Percentiles rank a stretch among this genome's conserved stretches.
Conservation (phyloP, 2,888 invertebrate genomes). For the Aleiodes testaceus region DNA sequence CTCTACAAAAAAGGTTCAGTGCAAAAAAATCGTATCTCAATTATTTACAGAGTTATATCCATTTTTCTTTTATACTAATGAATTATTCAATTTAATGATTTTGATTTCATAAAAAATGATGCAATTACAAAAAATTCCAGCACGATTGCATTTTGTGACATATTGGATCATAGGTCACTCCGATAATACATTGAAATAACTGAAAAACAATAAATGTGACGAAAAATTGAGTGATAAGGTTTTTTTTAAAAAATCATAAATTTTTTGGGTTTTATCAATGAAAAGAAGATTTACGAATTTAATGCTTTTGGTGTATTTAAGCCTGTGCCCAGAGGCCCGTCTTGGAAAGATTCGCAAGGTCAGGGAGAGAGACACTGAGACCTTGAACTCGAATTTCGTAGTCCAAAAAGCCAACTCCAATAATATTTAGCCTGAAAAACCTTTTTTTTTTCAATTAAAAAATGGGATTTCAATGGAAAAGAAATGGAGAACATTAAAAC, state of each 20-base stretch:
- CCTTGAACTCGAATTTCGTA: constrained; percentile 45
- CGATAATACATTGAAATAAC: constrained; percentile 10
- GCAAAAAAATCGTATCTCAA: too few species aligned
- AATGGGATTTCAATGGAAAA: not conserved
- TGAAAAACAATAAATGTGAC: not conserved
- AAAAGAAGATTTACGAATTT: not conserved
- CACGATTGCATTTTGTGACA: not conserved
- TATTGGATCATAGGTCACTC: constrained; percentile 26
- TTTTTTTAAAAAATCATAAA: too few species aligned
- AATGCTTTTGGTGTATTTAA: constrained; percentile 23
- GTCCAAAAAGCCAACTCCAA: constrained; percentile 30
- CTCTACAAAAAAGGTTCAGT: too few species aligned
- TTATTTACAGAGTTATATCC: too few species aligned
- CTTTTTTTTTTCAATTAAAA: not conserved
- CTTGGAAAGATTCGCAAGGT: constrained; percentile 45
- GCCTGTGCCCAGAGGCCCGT: constrained; percentile 35
- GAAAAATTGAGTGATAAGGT: not conserved
- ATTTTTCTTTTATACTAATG: too few species aligned
- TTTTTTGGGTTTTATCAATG: constrained; percentile 9
- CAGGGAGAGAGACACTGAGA: constrained; percentile 35
- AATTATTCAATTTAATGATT: not conserved
- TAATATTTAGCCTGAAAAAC: constrained; percentile 1
- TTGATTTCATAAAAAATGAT: too few species aligned
- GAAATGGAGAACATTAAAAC: constrained; percentile 35
- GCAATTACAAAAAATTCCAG: too few species aligned